These are phyloP conservation scores for Priapulus caudatus DNA, from an alignment of 2,888 invertebrate genomes.

Conservation along the genomic window DNA sequence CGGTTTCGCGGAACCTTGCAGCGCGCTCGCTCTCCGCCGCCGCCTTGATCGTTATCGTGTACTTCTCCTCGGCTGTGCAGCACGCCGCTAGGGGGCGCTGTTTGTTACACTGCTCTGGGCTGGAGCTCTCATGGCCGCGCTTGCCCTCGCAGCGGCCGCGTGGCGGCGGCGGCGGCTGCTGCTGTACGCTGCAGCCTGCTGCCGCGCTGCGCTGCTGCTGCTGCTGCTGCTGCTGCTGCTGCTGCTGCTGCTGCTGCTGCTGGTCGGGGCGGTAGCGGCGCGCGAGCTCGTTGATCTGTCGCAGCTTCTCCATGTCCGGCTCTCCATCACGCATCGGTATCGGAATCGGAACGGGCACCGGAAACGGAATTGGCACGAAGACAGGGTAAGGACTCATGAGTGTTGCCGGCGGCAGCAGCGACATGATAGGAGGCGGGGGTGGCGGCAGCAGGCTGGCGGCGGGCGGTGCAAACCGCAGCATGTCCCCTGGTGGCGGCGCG, in stretches of 20 bases:
- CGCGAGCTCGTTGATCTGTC: background rate
- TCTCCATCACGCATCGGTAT: background rate
- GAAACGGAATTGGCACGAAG: slow-evolving; percentile 1
- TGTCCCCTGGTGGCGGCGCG: too few relatives aligned
- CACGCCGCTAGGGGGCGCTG: too few relatives aligned
- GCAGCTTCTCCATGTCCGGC: background rate
- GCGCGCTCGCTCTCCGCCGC: too few relatives aligned
- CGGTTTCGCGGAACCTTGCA: background rate
- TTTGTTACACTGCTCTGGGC: background rate
- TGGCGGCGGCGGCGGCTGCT: too few relatives aligned
- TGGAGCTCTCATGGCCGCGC: too few relatives aligned
- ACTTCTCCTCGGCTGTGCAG: too few relatives aligned
- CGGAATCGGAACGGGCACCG: background rate
- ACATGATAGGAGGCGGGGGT: background rate
- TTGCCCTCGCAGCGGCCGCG: background rate
- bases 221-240: background rate
- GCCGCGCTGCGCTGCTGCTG: background rate
- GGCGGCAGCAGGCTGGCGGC: too few relatives aligned
- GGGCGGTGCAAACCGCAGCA: too few relatives aligned
- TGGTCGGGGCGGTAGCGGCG: too few relatives aligned
- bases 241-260: background rate
- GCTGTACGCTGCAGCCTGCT: too few relatives aligned
- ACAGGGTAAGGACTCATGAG: background rate
- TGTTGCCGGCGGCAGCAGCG: background rate
- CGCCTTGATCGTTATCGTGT: background rate